Base-by-base conservation (phyloP, 2,888 invertebrate genomes). In the Mactromeris polynyma region DNA sequence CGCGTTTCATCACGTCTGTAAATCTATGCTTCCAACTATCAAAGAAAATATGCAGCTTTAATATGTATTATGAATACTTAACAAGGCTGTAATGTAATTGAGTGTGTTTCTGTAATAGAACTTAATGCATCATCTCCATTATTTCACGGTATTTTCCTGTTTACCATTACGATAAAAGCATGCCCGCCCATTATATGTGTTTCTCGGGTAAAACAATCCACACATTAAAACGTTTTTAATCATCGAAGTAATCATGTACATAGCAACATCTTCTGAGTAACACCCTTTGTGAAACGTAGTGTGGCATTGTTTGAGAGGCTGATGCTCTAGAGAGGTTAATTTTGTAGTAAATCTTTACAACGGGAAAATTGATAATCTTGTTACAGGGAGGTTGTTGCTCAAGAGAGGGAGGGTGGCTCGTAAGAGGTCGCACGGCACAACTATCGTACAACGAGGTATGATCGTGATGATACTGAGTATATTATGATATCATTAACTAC, bases 51-150 rank as follows among this genome's bases (percentile, higher is more conserved):
- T 19, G 33, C 73, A 73, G 17, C 7, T 36, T 36, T 26, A 33
- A 33, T 33, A 17, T 17, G 33, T 58, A 73, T 73, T 73, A 73
- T 73, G 36, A 26, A 73, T 73, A 73, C 73, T 73, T 73, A 73
- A 73, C 73, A 73, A 73, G 73, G 33, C 26, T 17, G 73, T 73
- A 73, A 46, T 36, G 19, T 36, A 73, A 73, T 26, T 73, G 33
- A 73, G 2, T 36, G 73, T 33, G 33, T 33, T 33, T 73, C 26
- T 73, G 31, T 73, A 26, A 73, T 33, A 33, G 73, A 26, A 36
- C 36, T 26, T 36, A 33, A 33, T 73, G 58, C 26, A 26, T n/a
- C n/a, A 64, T 64, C 58, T 26, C 26, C 26, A 9, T 64, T 58
- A 58, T 58, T 58, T 58, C 58, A 14, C 26, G 58, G 58, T 58